A percentile compares a stretch with the other conserved stretches of the same genome.
phyloP scores from a whole-genome alignment of 2,797 vertebrate genomes.

The Anomalospiza imberbis region DNA sequence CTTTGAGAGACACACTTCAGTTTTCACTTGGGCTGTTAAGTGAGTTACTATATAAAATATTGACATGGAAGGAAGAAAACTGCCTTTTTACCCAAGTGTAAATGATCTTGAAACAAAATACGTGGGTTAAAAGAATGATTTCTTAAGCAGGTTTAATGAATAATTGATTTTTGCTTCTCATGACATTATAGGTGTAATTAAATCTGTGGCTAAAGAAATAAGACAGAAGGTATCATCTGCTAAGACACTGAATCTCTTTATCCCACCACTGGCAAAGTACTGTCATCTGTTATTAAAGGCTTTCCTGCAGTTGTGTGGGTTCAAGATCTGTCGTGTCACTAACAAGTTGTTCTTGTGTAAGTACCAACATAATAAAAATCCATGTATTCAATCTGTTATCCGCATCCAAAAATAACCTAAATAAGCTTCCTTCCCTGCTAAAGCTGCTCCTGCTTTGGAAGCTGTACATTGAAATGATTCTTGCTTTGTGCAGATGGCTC shows the following conservation, averaged over 20 bases:
- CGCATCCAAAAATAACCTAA: not conserved
- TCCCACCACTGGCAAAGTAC: not conserved
- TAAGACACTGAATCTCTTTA: constrained; percentile 43
- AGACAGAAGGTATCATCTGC: constrained; percentile 45
- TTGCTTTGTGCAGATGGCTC: not conserved
- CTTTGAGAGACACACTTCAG: not conserved
- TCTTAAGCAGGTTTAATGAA: constrained; percentile 34
- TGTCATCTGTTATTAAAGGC: constrained; percentile 19
- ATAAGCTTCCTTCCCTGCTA: not conserved
- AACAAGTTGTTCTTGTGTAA: not conserved
- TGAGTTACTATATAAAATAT: constrained; percentile 40
- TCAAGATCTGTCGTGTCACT: not conserved
- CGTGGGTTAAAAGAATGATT: not conserved
- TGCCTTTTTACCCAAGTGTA: constrained; percentile 31
- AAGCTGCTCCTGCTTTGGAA: not conserved
- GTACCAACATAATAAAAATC: not conserved
- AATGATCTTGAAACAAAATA: constrained; percentile 66
- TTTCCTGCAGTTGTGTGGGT: not conserved
- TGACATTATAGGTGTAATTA: constrained; percentile 50
- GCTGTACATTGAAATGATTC: not conserved
- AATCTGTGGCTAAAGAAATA: constrained; percentile 33
- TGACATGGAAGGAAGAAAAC: constrained; percentile 5
- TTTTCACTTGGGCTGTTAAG: constrained; percentile 18
- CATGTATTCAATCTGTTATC: not conserved
- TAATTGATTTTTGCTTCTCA: constrained; percentile 55